A percentile compares a stretch with the other conserved stretches of the same genome.
These are phyloP conservation scores for Drosophila mayri DNA, from an alignment of 1,140 invertebrate genomes.

Conservation along the genomic window DNA sequence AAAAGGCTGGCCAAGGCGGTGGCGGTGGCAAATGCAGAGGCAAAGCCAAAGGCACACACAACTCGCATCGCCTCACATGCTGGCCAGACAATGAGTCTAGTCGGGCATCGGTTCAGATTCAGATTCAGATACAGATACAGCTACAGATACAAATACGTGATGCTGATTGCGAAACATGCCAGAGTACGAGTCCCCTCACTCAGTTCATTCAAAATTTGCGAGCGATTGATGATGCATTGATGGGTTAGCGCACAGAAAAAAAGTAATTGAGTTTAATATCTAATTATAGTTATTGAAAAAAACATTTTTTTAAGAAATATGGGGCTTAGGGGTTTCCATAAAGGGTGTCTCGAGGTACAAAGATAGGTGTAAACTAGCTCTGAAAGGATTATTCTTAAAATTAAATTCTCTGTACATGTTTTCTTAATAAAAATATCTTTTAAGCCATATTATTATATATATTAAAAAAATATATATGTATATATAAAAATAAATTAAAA, in stretches of 20 bases:
- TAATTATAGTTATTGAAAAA: too few species aligned
- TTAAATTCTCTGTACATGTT: too few species aligned
- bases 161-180: slow-evolving; percentile 43
- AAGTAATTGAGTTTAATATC: neutral
- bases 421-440: too few species aligned
- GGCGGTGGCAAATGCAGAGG: neutral
- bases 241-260: slow-evolving; percentile 5
- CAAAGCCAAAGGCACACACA: slow-evolving; percentile 61
- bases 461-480: neutral
- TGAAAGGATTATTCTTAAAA: too few species aligned
- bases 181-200: slow-evolving; percentile 5
- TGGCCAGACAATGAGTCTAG: slow-evolving; percentile 76
- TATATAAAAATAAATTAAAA: too few species aligned
- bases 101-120: slow-evolving; percentile 55
- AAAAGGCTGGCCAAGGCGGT: slow-evolving; percentile 16
- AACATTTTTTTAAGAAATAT: neutral
- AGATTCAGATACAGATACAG: slow-evolving; percentile 27
- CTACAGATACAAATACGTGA: slow-evolving; percentile 13
- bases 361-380: too few species aligned
- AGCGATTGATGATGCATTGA: slow-evolving; percentile 48
- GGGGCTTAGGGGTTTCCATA: too few species aligned
- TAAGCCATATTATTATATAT: too few species aligned
- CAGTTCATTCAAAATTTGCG: slow-evolving; percentile 50
- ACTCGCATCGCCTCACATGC: slow-evolving; percentile 53
- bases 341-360: too few species aligned